Conservation (phyloP, 2,797 vertebrate genomes). For the Discoglossus pictus region DNA sequence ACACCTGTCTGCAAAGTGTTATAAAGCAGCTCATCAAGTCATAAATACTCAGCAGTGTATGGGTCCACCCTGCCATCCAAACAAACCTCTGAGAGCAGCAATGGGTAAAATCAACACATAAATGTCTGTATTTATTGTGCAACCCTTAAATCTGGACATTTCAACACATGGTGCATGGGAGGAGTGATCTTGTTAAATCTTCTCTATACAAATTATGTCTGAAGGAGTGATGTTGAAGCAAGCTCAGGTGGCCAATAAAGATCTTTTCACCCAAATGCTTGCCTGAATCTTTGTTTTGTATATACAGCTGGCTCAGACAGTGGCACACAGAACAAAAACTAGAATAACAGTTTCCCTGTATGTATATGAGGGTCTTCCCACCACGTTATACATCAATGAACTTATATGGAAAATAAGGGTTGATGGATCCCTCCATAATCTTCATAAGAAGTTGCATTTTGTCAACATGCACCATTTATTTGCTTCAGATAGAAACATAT, state of each 20-base stretch:
- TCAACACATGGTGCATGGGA: slow-evolving; percentile 22
- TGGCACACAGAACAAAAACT: neutral
- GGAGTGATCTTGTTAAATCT: slow-evolving; percentile 14
- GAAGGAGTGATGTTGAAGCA: slow-evolving; percentile 1
- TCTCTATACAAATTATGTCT: neutral
- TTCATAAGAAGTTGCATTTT: too few relatives aligned
- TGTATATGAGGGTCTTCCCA: too few relatives aligned
- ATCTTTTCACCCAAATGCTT: neutral
- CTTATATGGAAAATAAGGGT: too few relatives aligned
- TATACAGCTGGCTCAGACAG: slow-evolving; percentile 32
- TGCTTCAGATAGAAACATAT: too few relatives aligned
- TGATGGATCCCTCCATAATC: too few relatives aligned
- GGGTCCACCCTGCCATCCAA: slow-evolving; percentile 9
- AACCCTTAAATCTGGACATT: slow-evolving; percentile 15
- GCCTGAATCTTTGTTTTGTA: slow-evolving; percentile 25
- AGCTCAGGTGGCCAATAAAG: slow-evolving; percentile 4
- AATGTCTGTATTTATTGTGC: slow-evolving; percentile 14
- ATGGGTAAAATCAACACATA: slow-evolving; percentile 23
- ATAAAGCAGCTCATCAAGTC: slow-evolving; percentile 15
- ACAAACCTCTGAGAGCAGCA: slow-evolving; percentile 14
- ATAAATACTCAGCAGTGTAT: slow-evolving; percentile 30
- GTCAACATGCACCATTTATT: too few relatives aligned
- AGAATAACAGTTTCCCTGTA: too few relatives aligned
- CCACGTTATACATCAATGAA: too few relatives aligned
- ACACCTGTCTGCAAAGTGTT: slow-evolving; percentile 43